phyloP scores from a whole-genome alignment of 2,113 vertebrate genomes.

The Phalacrocorax carbo region DNA sequence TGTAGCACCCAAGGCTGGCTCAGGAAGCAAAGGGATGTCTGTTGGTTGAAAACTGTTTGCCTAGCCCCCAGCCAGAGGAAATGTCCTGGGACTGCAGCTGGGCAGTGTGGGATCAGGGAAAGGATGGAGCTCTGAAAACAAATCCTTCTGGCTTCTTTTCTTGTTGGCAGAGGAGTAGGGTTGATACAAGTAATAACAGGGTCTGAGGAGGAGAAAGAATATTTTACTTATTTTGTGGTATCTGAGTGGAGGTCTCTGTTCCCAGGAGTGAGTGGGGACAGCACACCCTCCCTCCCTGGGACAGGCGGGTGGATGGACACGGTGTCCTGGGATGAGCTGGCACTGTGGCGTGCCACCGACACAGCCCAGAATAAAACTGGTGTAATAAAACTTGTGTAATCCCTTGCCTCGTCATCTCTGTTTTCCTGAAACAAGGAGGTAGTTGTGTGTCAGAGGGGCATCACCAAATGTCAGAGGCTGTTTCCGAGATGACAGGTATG shows the following conservation, averaged over 20 bases:
- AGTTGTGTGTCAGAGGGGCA: background rate
- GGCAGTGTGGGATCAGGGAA: background rate
- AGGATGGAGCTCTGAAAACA: background rate
- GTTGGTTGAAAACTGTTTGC: conserved; percentile 53
- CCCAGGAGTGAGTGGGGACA: background rate
- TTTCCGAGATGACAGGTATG: background rate
- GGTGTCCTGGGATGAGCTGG: background rate
- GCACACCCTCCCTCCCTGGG: background rate
- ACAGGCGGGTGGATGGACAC: accelerated
- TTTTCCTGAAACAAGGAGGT: background rate
- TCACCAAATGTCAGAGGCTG: background rate
- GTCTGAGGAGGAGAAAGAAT: background rate
- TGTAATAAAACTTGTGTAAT: background rate
- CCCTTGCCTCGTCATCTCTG: background rate
- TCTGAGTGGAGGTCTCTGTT: background rate
- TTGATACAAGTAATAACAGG: background rate
- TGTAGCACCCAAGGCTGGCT: conserved; percentile 69
- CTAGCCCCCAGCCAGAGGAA: conserved; percentile 67
- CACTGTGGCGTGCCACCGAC: accelerated
- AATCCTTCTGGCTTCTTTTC: background rate
- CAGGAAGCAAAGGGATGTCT: conserved; percentile 54
- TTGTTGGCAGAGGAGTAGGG: background rate
- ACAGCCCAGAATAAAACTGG: background rate
- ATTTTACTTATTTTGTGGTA: background rate
- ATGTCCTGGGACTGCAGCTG: background rate